phyloP scores from a whole-genome alignment of 2,888 invertebrate species.

The Corbicula japonica region DNA sequence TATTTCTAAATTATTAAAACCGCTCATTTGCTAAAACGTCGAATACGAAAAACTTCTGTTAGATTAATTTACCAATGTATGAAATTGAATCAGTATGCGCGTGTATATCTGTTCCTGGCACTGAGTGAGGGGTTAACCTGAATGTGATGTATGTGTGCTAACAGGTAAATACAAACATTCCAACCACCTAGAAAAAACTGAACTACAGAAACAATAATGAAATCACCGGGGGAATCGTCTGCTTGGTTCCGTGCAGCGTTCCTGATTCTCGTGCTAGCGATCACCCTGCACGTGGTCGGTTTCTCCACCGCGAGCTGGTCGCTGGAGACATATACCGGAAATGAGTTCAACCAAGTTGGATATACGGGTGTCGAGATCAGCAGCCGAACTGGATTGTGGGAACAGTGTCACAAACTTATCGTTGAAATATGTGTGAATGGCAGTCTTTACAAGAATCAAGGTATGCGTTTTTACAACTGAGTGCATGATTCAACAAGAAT shows the following conservation, averaged over 20 bases:
- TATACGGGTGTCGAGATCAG: too few relatives aligned
- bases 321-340: neutral
- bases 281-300: neutral
- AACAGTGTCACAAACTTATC: neutral
- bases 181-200: neutral
- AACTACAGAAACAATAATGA: slow-evolving; percentile 2
- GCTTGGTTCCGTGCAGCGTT: neutral
- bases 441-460: neutral
- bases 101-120: neutral
- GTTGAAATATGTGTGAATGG: slow-evolving; percentile 1
- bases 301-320: slow-evolving; percentile 7
- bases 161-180: neutral
- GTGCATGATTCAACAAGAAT: neutral
- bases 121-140: neutral
- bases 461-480: neutral
- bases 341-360: too few relatives aligned
- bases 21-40: too few relatives aligned
- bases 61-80: too few relatives aligned
- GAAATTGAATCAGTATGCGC: neutral
- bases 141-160: neutral
- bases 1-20: too few relatives aligned
- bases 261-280: neutral
- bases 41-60: too few relatives aligned
- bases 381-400: slow-evolving; percentile 3
- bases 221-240: slow-evolving; percentile 9